phyloP scores from a whole-genome alignment of 1,140 invertebrate species.

The Leptinotarsa texana region DNA sequence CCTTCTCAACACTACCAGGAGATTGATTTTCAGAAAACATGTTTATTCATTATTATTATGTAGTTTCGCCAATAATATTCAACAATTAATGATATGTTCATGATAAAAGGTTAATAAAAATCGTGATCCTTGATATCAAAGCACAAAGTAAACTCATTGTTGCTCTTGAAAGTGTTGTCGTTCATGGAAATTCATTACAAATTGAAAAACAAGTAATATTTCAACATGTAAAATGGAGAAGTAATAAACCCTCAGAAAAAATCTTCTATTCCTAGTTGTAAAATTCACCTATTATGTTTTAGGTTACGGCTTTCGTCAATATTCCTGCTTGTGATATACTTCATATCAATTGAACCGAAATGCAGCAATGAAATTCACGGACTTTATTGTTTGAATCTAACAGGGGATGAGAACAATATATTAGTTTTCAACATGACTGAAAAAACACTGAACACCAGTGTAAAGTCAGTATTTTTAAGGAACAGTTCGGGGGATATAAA shows the following conservation, averaged over 20 bases:
- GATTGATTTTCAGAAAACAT: too few species aligned
- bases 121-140: not conserved
- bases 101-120: not conserved
- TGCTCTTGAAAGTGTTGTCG: not conserved
- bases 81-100: not conserved
- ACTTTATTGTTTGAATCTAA: constrained; percentile 18
- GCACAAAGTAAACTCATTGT: not conserved
- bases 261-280: not conserved
- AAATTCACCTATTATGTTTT: not conserved
- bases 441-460: not conserved
- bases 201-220: not conserved
- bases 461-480: constrained; percentile 11
- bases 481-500: constrained; percentile 17
- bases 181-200: not conserved
- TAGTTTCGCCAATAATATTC: not conserved
- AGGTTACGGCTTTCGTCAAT: not conserved
- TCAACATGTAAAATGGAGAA: too few species aligned
- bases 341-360: not conserved
- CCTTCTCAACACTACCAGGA: too few species aligned
- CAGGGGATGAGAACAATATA: not conserved
- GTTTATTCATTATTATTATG: not conserved
- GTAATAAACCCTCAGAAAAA: not conserved
- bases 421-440: not conserved
- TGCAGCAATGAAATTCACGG: constrained; percentile 14
- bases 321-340: not conserved